phyloP scores from a whole-genome alignment of 2,888 invertebrate genomes.

The Mesorhabditis belari region DNA sequence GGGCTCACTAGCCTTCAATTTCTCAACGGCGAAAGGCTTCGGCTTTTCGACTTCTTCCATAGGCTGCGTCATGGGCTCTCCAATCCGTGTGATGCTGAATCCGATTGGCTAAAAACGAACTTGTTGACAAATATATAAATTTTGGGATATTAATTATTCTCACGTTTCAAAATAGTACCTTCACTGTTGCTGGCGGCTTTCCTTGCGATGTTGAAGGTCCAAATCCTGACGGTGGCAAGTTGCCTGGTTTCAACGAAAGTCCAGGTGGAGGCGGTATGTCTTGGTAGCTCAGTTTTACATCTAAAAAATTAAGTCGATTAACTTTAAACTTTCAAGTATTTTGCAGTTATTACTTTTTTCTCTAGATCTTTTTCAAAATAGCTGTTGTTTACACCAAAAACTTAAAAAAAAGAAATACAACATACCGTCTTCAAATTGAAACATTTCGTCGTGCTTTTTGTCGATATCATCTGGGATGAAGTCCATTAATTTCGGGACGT shows the following conservation, averaged over 20 bases:
- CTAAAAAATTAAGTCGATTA: neutral
- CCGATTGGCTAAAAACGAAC: neutral
- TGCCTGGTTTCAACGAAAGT: neutral
- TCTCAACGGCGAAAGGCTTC: constrained; percentile 9
- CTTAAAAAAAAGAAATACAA: neutral
- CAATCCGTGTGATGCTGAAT: neutral
- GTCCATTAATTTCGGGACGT: constrained; percentile 9
- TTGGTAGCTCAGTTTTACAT: neutral
- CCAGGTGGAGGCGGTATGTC: neutral
- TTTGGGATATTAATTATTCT: too few species aligned
- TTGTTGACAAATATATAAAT: neutral
- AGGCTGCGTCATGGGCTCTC: too few species aligned
- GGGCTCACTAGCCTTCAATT: constrained; percentile 10
- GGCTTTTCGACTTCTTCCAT: too few species aligned
- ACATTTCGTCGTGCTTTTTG: constrained; percentile 12
- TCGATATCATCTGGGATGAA: constrained; percentile 4
- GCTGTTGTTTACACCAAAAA: neutral
- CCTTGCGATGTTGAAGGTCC: neutral
- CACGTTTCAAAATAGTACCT: neutral
- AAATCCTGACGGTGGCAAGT: neutral
- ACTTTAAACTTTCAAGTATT: too few species aligned
- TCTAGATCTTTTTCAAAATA: too few species aligned
- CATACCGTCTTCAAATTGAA: constrained; percentile 31
- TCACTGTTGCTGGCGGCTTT: neutral
- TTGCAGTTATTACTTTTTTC: too few species aligned